Percentiles rank a stretch among this genome's conserved stretches.
Evolutionary conservation across 1,140 invertebrate genomes (phyloP).

Genomic region (Periplaneta americana): DNA sequence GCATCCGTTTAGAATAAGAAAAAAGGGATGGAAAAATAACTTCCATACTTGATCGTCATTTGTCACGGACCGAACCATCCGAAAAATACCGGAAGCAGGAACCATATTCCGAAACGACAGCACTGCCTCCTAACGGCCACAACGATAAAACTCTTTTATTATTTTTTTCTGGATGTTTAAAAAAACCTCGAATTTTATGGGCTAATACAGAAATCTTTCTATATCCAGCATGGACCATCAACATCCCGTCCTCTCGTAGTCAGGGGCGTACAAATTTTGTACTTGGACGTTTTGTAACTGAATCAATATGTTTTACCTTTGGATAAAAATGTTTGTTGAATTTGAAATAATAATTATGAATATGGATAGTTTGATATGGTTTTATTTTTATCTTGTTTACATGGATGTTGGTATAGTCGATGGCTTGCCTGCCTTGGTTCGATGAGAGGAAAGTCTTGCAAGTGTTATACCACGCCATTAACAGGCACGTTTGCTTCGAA

Average conservation of each 20-base stretch:
- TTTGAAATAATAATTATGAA: too few relatives aligned
- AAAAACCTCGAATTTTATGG: conserved; percentile 15
- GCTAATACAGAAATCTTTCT: conserved; percentile 14
- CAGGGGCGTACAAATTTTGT: background rate
- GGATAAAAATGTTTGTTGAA: too few relatives aligned
- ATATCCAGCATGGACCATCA: background rate
- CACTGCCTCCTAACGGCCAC: background rate
- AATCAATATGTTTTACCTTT: too few relatives aligned
- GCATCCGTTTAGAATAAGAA: background rate
- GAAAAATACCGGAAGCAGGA: conserved; percentile 15
- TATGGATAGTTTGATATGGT: too few relatives aligned
- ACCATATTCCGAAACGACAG: conserved; percentile 12
- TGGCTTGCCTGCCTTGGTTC: too few relatives aligned
- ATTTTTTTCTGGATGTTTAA: conserved; percentile 5
- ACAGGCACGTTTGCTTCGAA: too few relatives aligned
- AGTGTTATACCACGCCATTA: too few relatives aligned
- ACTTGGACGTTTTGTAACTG: background rate
- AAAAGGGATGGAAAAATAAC: background rate
- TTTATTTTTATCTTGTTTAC: too few relatives aligned
- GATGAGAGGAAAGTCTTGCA: too few relatives aligned
- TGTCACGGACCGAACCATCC: conserved; percentile 13
- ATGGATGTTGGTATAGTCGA: too few relatives aligned
- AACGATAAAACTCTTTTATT: conserved; percentile 8
- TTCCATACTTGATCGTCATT: conserved; percentile 7
- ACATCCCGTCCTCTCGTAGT: background rate